Base-by-base conservation (phyloP, 2,113 vertebrate species). In the Grammomys surdaster region DNA sequence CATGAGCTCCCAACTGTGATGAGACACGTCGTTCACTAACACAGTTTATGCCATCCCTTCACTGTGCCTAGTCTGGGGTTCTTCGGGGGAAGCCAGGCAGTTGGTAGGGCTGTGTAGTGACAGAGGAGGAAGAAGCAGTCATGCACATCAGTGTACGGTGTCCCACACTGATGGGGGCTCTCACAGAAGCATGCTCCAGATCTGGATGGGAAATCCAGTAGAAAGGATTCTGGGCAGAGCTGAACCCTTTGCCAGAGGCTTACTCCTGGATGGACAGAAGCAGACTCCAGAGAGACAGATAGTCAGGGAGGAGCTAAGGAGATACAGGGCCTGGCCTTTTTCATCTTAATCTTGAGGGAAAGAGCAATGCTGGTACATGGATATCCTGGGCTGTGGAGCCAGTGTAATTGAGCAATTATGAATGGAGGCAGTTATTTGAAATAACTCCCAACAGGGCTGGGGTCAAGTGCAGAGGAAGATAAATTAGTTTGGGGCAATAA, bases 401-500 rank as follows among this genome's bases (percentile, higher is more conserved):
- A 69, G 76, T 88, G 89, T 65, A 84, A 95, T 78, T 70, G 93
- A 95, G 69, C 10, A 0, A 95, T 95, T 94, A 95, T 63, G 51
- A 63, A 67, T 70, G 51, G 91, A 97, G 94, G 95, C 91, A 93
- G 36, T 96, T 92, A 94, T 78, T 88, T 89, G 73, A 94, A 78
- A 94, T 91, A 84, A 93, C 75, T 97, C 96, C 93, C 95, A 46
- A 13, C 17, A 54, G 92, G 89, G 9, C 78, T 80, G n/a, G 86
- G 95, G 91, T 97, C 95, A 97, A 98, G 86, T 93, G 33, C 84
- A 67, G 81, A 96, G 89, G 93, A 54, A 70, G 87, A 89, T 89
- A 91, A 97, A 97, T 97, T 92, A 94, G 87, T 96, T 96, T 94
- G 89, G 95, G 90, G 78, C 82, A 93, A 60, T 97, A 90, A 91